Evolutionary conservation across 2,888 invertebrate species (phyloP), one percentile per base, ranked within the genome.

Genomic region (Melanchra persicariae): DNA sequence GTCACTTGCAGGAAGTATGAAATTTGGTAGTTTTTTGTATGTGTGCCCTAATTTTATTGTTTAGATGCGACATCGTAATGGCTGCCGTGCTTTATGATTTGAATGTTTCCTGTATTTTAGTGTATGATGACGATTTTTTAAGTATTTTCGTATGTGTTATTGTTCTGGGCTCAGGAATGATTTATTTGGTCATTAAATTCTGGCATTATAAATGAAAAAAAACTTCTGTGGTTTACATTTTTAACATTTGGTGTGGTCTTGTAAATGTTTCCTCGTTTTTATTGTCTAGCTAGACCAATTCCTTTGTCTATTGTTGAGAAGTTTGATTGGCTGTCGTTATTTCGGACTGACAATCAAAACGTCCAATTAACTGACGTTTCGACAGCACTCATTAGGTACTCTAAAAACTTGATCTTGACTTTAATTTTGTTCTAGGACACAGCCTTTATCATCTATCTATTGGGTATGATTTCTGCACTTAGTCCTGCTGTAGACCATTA

Each of bases 1-100:
- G 75, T 84, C 86, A 85, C 58, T 85, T 82, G 78, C 90, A 92
- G 93, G 93, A 93, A 93, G 90, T 90, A 52, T 87, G 89, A 91
- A 90, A 85, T 88, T 84, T 83, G 80, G 83, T 79, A 61, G 82
- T 87, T 89, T 87, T 82, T 84, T 83, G 68, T 77, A 61, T 70
- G 52, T 86, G 84, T 85, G 85, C 83, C 79, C 87, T 86, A 90
- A 88, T 89, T 89, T 86, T 80, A 89, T 88, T 89, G 88, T 89
- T 88, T 81, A 19, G 47, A 79, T 78, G 77, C 74, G 87, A 87
- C 86, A 87, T 84, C 85, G 86, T 89, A 80, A 80, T 80, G 73
- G 67, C 85, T 74, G 82, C 69, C 64, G 85, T 85, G 82, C 61
- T 79, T 78, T 87, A 86, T 86, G 82, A 80, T 81, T 82, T 81